These are phyloP conservation scores for Nemopilema nomurai DNA, from an alignment of 30 jellyfish, hydroid and myxozoan genomes.

Conservation along the genomic window DNA sequence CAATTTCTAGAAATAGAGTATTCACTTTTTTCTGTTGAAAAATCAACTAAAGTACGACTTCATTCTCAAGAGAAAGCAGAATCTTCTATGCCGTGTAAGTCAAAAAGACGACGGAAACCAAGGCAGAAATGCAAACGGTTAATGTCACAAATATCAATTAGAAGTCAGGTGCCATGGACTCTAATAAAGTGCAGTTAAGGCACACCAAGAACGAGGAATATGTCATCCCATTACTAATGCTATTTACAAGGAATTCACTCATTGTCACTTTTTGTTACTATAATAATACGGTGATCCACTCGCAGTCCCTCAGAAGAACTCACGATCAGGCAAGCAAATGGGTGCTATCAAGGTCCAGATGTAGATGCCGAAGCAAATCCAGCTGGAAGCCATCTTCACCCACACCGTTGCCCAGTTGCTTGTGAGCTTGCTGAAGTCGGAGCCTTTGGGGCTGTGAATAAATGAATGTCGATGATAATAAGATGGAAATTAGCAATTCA, in stretches of 20 bases:
- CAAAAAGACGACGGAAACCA: background rate
- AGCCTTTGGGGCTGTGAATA: constrained; percentile 81
- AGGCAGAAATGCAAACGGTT: background rate
- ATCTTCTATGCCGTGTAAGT: no score
- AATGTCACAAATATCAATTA: background rate
- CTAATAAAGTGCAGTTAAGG: background rate
- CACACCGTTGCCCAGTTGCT: constrained; percentile 97
- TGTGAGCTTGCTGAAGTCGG: constrained; percentile 79
- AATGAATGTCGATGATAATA: background rate
- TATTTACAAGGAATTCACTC: background rate
- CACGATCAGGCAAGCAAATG: constrained; percentile 81
- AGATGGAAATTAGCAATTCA: no score
- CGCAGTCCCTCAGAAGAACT: constrained; percentile 52
- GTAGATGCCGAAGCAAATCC: constrained; percentile 88
- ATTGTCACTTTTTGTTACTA: no score
- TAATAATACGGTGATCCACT: background rate
- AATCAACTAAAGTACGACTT: no score
- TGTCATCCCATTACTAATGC: background rate
- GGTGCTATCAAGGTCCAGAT: constrained; percentile 95
- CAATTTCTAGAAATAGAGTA: background rate
- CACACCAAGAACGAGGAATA: background rate
- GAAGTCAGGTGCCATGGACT: background rate
- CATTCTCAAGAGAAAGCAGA: no score
- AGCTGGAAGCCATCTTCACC: constrained; percentile 91
- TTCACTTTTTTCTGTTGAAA: background rate